Conservation (phyloP, 2,113 vertebrate species). For the Xenotilapia leptura region DNA sequence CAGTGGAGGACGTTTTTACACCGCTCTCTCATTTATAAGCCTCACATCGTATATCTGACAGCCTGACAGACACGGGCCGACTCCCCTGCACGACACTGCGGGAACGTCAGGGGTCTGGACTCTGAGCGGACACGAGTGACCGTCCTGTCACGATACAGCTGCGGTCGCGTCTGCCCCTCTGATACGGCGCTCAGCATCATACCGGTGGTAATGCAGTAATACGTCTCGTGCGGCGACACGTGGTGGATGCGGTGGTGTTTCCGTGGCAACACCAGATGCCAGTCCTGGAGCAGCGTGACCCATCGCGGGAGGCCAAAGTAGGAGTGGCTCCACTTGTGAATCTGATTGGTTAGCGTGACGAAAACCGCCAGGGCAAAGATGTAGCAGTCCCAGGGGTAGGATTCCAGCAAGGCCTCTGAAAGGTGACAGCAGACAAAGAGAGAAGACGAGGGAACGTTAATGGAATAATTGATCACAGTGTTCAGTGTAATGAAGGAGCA, state of each 20-base stretch:
- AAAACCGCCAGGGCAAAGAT: slow-evolving; percentile 71
- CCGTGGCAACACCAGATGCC: slow-evolving; percentile 72
- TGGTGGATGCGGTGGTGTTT: slow-evolving; percentile 78
- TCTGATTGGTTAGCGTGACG: slow-evolving; percentile 78
- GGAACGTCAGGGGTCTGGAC: neutral
- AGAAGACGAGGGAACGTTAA: neutral
- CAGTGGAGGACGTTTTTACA: neutral
- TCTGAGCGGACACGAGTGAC: neutral
- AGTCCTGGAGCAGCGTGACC: slow-evolving; percentile 73
- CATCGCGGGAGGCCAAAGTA: slow-evolving; percentile 72
- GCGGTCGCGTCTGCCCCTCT: too few relatives aligned
- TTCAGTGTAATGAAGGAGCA: slow-evolving; percentile 7
- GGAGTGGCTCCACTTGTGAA: slow-evolving; percentile 78
- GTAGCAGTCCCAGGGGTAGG: slow-evolving; percentile 73
- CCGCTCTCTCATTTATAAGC: neutral
- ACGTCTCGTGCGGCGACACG: slow-evolving; percentile 74
- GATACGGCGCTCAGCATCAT: neutral
- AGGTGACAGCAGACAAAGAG: neutral
- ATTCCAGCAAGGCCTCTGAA: slow-evolving; percentile 61
- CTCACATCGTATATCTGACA: neutral
- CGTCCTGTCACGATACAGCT: neutral
- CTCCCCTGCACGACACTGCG: neutral
- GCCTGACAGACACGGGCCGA: neutral
- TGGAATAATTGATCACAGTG: slow-evolving; percentile 16
- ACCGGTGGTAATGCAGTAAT: slow-evolving; percentile 79